Conservation (phyloP, 1,140 invertebrate species). For the Penaeus vannamei region DNA sequence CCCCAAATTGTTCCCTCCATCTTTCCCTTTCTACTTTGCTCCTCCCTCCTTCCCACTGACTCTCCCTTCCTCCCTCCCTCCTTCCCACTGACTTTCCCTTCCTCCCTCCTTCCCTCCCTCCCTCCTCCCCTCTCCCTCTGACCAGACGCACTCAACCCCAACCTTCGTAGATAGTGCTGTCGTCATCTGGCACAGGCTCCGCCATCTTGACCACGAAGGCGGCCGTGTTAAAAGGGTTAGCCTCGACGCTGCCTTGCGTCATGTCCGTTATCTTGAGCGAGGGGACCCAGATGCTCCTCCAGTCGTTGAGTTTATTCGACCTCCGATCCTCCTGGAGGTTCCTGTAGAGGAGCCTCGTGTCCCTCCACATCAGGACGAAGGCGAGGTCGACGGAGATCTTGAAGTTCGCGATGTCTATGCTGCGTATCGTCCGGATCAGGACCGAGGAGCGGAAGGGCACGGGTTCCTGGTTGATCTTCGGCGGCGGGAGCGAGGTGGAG, state of each 20-base stretch:
- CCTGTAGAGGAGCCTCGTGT: too few species aligned
- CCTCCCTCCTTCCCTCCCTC: too few species aligned
- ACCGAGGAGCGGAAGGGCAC: slow-evolving; percentile 27
- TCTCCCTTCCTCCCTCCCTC: too few species aligned
- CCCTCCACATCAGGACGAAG: too few species aligned
- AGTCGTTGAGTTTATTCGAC: too few species aligned
- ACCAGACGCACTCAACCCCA: too few species aligned
- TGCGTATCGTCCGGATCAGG: slow-evolving; percentile 36
- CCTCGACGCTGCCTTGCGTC: not conserved
- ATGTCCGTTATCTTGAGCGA: slow-evolving; percentile 30
- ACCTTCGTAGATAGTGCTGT: slow-evolving; percentile 48
- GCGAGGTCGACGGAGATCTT: not conserved
- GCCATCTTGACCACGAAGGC: slow-evolving; percentile 6
- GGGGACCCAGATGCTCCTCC: slow-evolving; percentile 7
- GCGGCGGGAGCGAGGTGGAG: slow-evolving; percentile 33
- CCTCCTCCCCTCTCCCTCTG: too few species aligned
- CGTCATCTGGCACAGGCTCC: slow-evolving; percentile 36
- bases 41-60: too few species aligned
- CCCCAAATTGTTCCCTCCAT: too few species aligned
- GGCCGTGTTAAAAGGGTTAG: slow-evolving; percentile 5
- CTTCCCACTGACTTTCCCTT: too few species aligned
- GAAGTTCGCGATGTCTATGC: slow-evolving; percentile 38
- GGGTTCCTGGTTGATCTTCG: not conserved
- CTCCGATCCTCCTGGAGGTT: too few species aligned
- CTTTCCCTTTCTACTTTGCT: too few species aligned